Percentiles rank a stretch among this genome's conserved stretches.
These are phyloP conservation scores for Pteruthius melanotis DNA, from an alignment of 2,113 vertebrate species.

Conservation along the genomic window DNA sequence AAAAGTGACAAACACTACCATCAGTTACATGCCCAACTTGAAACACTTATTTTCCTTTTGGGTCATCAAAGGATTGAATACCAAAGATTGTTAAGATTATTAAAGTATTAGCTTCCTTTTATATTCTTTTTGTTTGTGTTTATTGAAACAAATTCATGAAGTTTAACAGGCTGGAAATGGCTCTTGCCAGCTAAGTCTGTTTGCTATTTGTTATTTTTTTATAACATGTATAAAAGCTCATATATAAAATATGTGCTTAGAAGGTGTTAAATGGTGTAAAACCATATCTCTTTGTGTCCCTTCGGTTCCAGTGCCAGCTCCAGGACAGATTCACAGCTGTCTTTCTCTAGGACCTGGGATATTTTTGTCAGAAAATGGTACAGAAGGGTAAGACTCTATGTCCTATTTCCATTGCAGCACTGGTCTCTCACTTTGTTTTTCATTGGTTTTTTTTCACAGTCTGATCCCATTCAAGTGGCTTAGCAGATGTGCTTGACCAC, in stretches of 20 bases:
- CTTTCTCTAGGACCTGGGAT: background rate
- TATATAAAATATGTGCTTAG: background rate
- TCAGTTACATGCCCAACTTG: background rate
- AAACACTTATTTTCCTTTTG: background rate
- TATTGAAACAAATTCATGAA: background rate
- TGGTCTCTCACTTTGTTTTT: background rate
- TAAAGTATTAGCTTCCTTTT: background rate
- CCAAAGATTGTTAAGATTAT: background rate
- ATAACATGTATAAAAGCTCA: background rate
- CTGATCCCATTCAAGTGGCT: background rate
- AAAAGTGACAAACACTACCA: background rate
- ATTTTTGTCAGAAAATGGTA: background rate
- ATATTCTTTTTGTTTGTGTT: background rate
- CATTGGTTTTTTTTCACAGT: background rate
- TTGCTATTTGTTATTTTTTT: background rate
- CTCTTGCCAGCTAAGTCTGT: background rate
- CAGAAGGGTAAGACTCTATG: background rate
- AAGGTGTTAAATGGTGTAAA: background rate
- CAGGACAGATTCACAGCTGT: background rate
- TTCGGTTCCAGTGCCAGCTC: background rate
- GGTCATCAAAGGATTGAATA: background rate
- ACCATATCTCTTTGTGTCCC: background rate
- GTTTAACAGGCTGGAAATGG: background rate
- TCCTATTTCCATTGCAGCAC: background rate
- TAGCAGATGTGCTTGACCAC: slow-evolving; percentile 58